A percentile compares a stretch with the other conserved stretches of the same genome.
Conservation (phyloP, 2,797 vertebrate species). For the Peromyscus attwateri region DNA sequence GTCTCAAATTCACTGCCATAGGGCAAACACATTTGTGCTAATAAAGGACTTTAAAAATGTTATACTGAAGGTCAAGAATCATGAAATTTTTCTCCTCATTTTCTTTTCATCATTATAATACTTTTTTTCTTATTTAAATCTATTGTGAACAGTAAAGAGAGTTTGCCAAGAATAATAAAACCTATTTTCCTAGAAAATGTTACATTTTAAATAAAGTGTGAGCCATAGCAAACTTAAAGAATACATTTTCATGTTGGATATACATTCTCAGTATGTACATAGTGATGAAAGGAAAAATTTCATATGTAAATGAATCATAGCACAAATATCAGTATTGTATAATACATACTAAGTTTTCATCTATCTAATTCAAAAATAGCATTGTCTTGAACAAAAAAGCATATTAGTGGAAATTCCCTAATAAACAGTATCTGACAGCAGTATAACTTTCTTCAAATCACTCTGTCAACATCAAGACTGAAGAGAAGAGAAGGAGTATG, state of each 20-base stretch:
- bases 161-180: conserved; percentile 37
- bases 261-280: not conserved
- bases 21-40: conserved; percentile 78
- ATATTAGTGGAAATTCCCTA: conserved; percentile 21
- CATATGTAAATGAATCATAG: conserved; percentile 28
- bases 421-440: not conserved
- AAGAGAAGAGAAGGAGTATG: not conserved
- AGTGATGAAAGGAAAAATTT: conserved; percentile 41
- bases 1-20: conserved; percentile 81
- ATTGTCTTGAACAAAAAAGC: conserved; percentile 3
- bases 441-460: conserved; percentile 6
- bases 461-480: not conserved
- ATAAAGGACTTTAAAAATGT: conserved; percentile 81
- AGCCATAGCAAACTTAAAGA: conserved; percentile 3
- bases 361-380: not conserved
- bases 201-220: conserved; percentile 55
- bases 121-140: conserved; percentile 59
- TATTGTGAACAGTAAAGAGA: conserved; percentile 22
- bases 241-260: not conserved
- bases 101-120: conserved; percentile 39
- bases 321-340: not conserved
- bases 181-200: conserved; percentile 63
- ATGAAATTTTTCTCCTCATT: conserved; percentile 46
- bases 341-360: not conserved
- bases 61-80: conserved; percentile 83